Evolutionary conservation across 2,113 vertebrate species (phyloP).

Genomic region (Pterocles gutturalis): DNA sequence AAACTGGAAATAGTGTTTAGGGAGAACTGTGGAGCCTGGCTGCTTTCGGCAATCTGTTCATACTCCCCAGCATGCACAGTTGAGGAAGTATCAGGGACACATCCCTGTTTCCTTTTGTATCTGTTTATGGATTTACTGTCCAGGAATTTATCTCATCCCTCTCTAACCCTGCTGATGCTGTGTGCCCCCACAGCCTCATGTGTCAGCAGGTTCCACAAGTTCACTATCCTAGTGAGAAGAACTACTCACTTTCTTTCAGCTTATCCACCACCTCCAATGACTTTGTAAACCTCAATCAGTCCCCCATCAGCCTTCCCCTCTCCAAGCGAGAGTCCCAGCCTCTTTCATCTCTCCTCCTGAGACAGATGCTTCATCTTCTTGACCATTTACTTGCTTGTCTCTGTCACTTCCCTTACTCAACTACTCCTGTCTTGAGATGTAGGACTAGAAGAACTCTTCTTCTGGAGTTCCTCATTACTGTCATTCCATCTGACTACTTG

Average conservation of each 20-base stretch:
- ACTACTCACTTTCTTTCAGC: not conserved
- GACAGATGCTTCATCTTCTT: not conserved
- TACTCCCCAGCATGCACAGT: not conserved
- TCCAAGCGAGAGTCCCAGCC: not conserved
- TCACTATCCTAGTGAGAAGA: not conserved
- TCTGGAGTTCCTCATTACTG: not conserved
- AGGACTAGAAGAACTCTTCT: not conserved
- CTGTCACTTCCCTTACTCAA: not conserved
- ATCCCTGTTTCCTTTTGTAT: not conserved
- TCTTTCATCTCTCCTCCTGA: not conserved
- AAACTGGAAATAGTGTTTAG: not conserved
- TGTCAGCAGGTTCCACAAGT: not conserved
- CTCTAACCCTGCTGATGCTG: not conserved
- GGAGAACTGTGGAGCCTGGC: not conserved
- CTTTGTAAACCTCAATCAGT: not conserved
- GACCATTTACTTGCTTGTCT: not conserved
- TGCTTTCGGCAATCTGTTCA: not conserved
- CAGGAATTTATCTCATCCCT: not conserved
- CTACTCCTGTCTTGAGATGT: not conserved
- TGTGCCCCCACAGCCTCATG: not conserved
- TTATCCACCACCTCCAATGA: not conserved
- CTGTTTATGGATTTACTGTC: not conserved
- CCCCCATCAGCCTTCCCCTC: not conserved
- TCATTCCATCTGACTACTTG: not conserved
- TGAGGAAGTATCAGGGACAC: not conserved